Conservation (phyloP, 2,797 vertebrate genomes). For the Thaleichthys pacificus region DNA sequence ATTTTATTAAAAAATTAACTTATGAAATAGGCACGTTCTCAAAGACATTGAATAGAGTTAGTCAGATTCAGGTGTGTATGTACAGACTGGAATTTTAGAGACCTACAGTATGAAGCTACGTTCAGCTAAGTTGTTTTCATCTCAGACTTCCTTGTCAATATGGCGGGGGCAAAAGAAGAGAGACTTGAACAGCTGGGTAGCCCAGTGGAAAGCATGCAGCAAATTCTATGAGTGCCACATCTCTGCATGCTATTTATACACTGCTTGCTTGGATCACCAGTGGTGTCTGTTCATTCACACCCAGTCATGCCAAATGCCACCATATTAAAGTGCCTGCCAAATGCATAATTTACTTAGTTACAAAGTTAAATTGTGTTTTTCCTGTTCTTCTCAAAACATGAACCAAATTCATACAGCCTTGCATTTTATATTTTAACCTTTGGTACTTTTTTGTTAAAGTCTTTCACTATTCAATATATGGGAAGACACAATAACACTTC, state of each 20-base stretch:
- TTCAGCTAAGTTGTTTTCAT: neutral
- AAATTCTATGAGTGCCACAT: constrained; percentile 43
- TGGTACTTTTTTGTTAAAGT: neutral
- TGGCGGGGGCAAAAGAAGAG: constrained; percentile 50
- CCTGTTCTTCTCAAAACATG: neutral
- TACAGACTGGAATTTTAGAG: neutral
- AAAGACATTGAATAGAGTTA: neutral
- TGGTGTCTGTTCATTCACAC: constrained; percentile 63
- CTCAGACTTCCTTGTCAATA: constrained; percentile 12
- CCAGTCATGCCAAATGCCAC: constrained; percentile 39
- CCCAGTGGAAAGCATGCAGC: constrained; percentile 62
- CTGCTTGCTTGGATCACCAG: constrained; percentile 32
- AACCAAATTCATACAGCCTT: neutral
- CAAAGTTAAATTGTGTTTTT: too few relatives aligned
- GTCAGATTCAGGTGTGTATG: neutral
- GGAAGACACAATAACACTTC: neutral
- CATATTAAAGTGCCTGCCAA: constrained; percentile 27
- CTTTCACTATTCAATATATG: neutral
- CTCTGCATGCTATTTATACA: constrained; percentile 66
- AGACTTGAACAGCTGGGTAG: constrained; percentile 71
- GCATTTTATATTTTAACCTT: neutral
- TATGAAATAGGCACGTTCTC: neutral
- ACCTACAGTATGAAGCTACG: neutral
- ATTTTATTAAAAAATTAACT: neutral
- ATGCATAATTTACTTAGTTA: constrained; percentile 11